These are phyloP conservation scores for Microcaecilia unicolor DNA, from an alignment of 2,797 vertebrate species.

Conservation along the genomic window DNA sequence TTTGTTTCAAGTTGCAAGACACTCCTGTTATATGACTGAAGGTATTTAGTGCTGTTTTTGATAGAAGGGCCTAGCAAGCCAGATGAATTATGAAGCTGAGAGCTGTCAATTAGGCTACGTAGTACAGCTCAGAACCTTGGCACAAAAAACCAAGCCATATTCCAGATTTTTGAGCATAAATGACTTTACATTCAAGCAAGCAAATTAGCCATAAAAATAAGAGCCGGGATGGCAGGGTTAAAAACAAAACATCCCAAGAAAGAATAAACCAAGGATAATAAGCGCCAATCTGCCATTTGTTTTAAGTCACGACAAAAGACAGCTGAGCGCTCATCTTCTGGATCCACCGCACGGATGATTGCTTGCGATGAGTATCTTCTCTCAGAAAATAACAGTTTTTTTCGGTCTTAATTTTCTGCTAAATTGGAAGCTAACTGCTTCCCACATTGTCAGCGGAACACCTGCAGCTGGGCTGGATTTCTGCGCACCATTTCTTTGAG, in stretches of 20 bases:
- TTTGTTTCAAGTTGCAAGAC: no score
- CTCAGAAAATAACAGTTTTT: constrained; percentile 88
- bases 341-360: constrained; percentile 67
- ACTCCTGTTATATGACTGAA: constrained; percentile 17
- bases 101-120: constrained; percentile 65
- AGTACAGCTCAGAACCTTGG: constrained; percentile 62
- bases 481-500: constrained; percentile 69
- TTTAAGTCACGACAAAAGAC: constrained; percentile 76
- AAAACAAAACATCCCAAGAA: constrained; percentile 69
- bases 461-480: constrained; percentile 80
- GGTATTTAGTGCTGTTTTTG: constrained; percentile 20
- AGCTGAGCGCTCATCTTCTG: constrained; percentile 73
- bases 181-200: constrained; percentile 70
- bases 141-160: constrained; percentile 51
- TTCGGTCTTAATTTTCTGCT: constrained; percentile 88
- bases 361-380: constrained; percentile 75
- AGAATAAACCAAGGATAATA: constrained; percentile 73
- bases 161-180: constrained; percentile 71
- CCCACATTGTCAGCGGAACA: constrained; percentile 74
- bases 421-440: constrained; percentile 83
- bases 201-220: constrained; percentile 74
- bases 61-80: constrained; percentile 38
- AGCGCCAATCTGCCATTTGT: constrained; percentile 77
- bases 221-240: constrained; percentile 20
- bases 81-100: constrained; percentile 66